Percentiles rank a stretch among this genome's conserved stretches.
phyloP scores from a whole-genome alignment of 2,888 invertebrate species.

The Coelopa pilipes region DNA sequence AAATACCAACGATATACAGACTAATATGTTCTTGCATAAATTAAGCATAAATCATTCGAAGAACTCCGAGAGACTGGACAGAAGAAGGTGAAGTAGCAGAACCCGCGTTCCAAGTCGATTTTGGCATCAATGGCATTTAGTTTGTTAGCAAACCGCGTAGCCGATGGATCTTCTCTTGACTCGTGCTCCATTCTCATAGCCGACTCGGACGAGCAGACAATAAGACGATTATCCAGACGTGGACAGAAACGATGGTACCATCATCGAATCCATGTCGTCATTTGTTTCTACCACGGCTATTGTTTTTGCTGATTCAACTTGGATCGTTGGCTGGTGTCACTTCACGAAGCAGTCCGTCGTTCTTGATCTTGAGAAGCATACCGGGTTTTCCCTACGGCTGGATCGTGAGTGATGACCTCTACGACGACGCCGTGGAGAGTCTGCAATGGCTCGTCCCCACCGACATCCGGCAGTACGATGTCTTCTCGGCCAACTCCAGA shows the following conservation, averaged over 20 bases:
- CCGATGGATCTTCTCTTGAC: conserved; percentile 14
- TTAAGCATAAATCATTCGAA: conserved; percentile 49
- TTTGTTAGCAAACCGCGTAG: conserved; percentile 40
- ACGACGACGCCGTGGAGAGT: conserved; percentile 54
- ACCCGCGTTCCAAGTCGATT: conserved; percentile 22
- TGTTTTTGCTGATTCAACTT: conserved; percentile 22
- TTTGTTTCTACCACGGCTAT: no score
- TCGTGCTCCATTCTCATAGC: not conserved
- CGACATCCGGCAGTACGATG: conserved; percentile 54
- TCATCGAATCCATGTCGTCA: no score
- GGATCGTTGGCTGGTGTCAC: not conserved
- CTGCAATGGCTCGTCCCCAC: conserved; percentile 52
- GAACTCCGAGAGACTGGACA: no score
- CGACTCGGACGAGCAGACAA: not conserved
- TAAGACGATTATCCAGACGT: not conserved
- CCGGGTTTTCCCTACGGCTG: conserved; percentile 47
- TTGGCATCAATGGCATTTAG: conserved; percentile 42
- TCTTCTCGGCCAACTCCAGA: conserved; percentile 55
- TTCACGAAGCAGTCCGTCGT: not conserved
- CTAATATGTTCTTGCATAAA: conserved; percentile 49
- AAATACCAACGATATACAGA: no score
- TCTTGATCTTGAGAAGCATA: conserved; percentile 39
- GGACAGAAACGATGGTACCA: conserved; percentile 14
- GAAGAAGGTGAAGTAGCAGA: not conserved
- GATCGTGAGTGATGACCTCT: conserved; percentile 48